These are phyloP conservation scores for Crotalus viridis DNA, from an alignment of 2,113 vertebrate genomes.

Conservation along the genomic window DNA sequence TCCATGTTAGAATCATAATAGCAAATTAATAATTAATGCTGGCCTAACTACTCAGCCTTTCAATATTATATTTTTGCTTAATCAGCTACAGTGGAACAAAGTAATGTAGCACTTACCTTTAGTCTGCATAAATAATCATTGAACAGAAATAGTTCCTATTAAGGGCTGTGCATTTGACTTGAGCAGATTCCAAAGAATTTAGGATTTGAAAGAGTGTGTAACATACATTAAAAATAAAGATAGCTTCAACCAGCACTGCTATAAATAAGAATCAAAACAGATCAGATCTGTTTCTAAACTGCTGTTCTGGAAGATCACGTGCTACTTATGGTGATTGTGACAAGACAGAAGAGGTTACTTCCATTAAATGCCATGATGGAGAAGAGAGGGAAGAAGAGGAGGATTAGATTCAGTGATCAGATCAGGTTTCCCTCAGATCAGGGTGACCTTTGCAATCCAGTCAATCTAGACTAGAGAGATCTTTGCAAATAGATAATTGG, in stretches of 20 bases:
- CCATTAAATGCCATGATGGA: not conserved
- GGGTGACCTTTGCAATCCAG: not conserved
- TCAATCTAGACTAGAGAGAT: not conserved
- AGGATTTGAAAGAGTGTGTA: not conserved
- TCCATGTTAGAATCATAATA: conserved; percentile 16
- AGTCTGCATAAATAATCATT: not conserved
- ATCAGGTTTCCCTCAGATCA: not conserved
- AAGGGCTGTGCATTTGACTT: not conserved
- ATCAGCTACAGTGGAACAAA: not conserved
- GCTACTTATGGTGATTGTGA: not conserved
- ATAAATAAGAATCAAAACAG: not conserved
- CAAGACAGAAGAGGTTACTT: not conserved
- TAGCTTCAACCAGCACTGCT: not conserved
- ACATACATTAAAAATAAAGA: not conserved
- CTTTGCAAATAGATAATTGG: not conserved
- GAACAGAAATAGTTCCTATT: not conserved
- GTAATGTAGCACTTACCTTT: conserved; percentile 15
- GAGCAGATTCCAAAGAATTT: not conserved
- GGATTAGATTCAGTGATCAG: not conserved
- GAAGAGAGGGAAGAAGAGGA: not conserved
- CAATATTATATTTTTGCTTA: conserved; percentile 4
- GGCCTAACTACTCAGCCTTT: conserved; percentile 6
- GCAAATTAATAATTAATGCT: conserved; percentile 35
- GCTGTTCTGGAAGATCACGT: not conserved
- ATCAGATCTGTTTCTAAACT: not conserved